A percentile compares a stretch with the other conserved stretches of the same genome.
These are phyloP conservation scores for Diabrotica undecimpunctata DNA, from an alignment of 1,140 invertebrate genomes.

Conservation along the genomic window DNA sequence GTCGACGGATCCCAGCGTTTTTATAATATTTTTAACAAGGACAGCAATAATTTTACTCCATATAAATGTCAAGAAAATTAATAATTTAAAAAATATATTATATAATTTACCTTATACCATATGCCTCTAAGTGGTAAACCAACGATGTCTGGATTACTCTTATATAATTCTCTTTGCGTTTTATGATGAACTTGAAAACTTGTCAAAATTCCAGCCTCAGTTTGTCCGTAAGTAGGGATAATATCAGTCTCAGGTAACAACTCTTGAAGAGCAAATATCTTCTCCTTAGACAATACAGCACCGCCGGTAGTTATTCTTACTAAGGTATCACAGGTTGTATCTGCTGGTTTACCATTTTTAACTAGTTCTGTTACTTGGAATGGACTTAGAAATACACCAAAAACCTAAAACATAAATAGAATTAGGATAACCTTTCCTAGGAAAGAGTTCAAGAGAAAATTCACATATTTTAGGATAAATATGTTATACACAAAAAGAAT, in stretches of 20 bases:
- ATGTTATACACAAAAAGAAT: too few species aligned
- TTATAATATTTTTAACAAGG: too few species aligned
- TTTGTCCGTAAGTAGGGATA: constrained; percentile 31
- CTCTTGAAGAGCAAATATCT: constrained; percentile 51
- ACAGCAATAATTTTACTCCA: too few species aligned
- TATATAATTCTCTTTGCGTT: constrained; percentile 4
- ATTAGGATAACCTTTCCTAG: neutral
- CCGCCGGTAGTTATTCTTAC: constrained; percentile 49
- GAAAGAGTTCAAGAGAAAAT: neutral
- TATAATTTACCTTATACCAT: constrained; percentile 26
- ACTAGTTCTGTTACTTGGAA: constrained; percentile 25
- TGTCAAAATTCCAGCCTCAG: constrained; percentile 26
- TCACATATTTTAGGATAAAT: too few species aligned
- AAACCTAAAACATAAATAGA: constrained; percentile 17
- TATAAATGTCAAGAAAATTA: too few species aligned
- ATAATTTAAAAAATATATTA: too few species aligned
- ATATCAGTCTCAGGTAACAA: constrained; percentile 32
- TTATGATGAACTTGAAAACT: constrained; percentile 20
- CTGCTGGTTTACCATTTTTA: constrained; percentile 25
- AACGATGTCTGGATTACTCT: constrained; percentile 18
- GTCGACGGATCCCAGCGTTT: too few species aligned
- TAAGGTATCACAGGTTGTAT: constrained; percentile 33
- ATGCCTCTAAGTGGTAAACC: constrained; percentile 23
- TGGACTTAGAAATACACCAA: constrained; percentile 25
- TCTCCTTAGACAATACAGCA: constrained; percentile 51